Conservation (phyloP, 2,888 invertebrate species). For the Lucinisca nassula region DNA sequence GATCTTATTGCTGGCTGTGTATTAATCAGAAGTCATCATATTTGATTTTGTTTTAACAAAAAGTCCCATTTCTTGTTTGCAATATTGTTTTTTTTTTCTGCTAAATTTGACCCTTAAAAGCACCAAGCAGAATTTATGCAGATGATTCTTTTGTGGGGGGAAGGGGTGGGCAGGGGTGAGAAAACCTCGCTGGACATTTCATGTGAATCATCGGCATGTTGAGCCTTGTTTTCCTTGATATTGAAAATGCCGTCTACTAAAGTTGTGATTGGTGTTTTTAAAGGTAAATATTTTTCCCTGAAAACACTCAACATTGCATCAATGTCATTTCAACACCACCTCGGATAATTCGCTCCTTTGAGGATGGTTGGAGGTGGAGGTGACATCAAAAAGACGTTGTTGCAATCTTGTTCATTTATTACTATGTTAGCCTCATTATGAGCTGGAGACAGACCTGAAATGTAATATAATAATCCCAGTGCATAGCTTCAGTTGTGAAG, state of each 20-base stretch:
- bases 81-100: not conserved
- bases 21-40: conserved; percentile 4
- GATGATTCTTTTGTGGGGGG: not conserved
- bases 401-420: not conserved
- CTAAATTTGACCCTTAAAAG: no score
- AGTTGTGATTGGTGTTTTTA: no score
- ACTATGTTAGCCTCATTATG: not conserved
- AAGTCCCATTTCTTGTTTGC: conserved; percentile 7
- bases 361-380: not conserved
- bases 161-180: not conserved
- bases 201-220: not conserved
- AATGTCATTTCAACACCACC: not conserved
- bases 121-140: not conserved
- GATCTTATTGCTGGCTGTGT: not conserved
- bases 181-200: not conserved
- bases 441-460: conserved; percentile 6
- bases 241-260: no score
- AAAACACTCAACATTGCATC: not conserved
- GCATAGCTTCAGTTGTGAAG: no score
- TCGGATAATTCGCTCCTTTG: not conserved
- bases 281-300: not conserved
- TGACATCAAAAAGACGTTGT: no score
- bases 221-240: no score
- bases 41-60: not conserved
- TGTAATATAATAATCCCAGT: not conserved